Base-by-base conservation (phyloP, 2,888 invertebrate species). In the Himalopsyche tibetana region DNA sequence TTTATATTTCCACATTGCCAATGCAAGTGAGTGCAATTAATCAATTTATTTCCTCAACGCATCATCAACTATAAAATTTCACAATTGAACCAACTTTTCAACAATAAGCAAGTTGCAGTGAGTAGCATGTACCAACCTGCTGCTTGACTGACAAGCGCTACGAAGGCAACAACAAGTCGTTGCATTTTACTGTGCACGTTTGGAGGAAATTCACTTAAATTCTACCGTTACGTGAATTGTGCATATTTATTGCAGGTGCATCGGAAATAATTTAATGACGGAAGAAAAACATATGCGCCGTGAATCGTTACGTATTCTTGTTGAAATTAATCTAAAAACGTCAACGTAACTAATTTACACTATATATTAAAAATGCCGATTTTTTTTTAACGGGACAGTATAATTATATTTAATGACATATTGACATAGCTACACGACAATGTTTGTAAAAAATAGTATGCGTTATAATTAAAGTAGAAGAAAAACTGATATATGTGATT, bases 41-140 rank as follows among this genome's bases (percentile, higher is more conserved):
- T 38, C 84, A 81, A 9, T 63, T 84, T 56, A 84, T 84, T 84
- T 84, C 80, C 84, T 80, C 80, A 42, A 84, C 81, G 80, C 84
- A 42, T 84, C 84, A 74, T 38, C 15, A 63, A 84, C n/a, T 63
- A 38, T 55, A 55, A 40, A 80, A 81, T 81, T 17, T 80, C 80
- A 51, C 55, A 55, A 55, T 17, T 38, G 38, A 6, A 38, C 81
- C 15, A 80, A 84, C 80, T 84, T 84, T 84, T 80, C 80, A 51
- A 84, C 84, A 84, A 84, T 84, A 42, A 55, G 55, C 83, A 12
- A 74, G 74, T 40, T 55, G 40, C 9, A 63, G 36, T 8, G 69
- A 74, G 74, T 12, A 5, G 51, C 51, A 51, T 51, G 51, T 51
- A 51, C 15, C 51, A 51, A 51, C 51, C 51, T 51, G 51, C 12